phyloP scores from a whole-genome alignment of 2,888 invertebrate species.

The Cremastobaeus sp. region DNA sequence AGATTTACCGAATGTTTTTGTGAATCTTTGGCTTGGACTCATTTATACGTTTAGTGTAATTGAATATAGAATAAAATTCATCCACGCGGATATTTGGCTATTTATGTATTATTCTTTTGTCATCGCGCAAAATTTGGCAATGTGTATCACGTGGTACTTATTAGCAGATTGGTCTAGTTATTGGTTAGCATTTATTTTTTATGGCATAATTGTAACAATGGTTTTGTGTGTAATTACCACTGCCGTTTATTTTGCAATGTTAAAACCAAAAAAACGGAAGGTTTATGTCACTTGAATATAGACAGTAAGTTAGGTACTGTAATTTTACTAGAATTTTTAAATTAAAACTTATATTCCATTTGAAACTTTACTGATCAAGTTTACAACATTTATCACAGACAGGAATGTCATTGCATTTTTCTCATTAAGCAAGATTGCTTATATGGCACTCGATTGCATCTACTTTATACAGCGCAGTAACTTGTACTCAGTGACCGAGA shows the following conservation, averaged over 20 bases:
- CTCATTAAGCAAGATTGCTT: no score
- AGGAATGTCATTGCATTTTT: no score
- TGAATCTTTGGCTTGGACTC: slow-evolving; percentile 83
- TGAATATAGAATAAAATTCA: slow-evolving; percentile 89
- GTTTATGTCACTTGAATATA: slow-evolving; percentile 66
- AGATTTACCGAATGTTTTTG: slow-evolving; percentile 71
- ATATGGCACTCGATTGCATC: no score
- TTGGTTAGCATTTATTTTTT: slow-evolving; percentile 85
- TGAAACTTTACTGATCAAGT: no score
- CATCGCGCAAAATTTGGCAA: slow-evolving; percentile 83
- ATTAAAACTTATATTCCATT: no score
- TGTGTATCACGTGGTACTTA: slow-evolving; percentile 85
- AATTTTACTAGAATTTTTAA: no score
- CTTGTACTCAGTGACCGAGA: no score
- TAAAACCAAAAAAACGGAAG: slow-evolving; percentile 74
- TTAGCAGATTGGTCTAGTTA: slow-evolving; percentile 82
- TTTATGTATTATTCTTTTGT: slow-evolving; percentile 84
- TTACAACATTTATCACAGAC: no score
- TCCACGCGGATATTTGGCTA: slow-evolving; percentile 85
- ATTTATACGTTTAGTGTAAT: slow-evolving; percentile 87
- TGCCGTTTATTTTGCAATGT: slow-evolving; percentile 68
- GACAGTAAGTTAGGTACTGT: no score
- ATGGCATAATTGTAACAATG: slow-evolving; percentile 81
- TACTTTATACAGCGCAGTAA: no score
- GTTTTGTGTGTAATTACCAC: slow-evolving; percentile 71